These are phyloP conservation scores for Fukomys damarensis DNA, from an alignment of 2,113 vertebrate genomes.

Conservation along the genomic window DNA sequence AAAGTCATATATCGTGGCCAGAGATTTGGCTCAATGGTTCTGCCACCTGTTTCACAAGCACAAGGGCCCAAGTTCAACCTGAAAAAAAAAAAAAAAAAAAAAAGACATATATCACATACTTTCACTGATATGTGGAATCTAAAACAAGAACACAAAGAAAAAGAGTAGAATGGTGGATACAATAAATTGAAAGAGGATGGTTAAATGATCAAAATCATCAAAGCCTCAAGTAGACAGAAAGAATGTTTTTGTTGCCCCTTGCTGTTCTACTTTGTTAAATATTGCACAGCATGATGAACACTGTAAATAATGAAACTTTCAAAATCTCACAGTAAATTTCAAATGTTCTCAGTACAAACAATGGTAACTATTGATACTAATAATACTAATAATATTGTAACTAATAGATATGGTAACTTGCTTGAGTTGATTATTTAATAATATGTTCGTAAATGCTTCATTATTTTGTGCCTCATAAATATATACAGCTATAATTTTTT, in stretches of 20 bases:
- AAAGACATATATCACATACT: neutral
- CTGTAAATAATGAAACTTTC: neutral
- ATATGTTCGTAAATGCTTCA: neutral
- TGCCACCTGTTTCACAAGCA: no score
- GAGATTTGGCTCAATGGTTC: no score
- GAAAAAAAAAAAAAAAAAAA: no score
- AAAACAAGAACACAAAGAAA: neutral
- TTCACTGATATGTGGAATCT: neutral
- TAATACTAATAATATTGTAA: no score
- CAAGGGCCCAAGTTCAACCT: no score
- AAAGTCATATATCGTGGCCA: neutral
- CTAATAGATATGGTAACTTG: neutral
- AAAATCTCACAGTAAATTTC: neutral
- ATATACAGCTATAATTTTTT: neutral
- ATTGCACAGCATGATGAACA: neutral
- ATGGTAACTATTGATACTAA: neutral
- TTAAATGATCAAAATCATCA: neutral
- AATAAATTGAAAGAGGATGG: neutral
- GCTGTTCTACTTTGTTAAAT: neutral
- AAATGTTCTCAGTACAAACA: neutral
- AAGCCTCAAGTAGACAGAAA: neutral
- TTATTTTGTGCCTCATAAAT: neutral
- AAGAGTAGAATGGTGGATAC: neutral
- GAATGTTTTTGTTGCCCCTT: neutral
- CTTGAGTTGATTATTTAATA: neutral